Evolutionary conservation across 2,113 vertebrate genomes (phyloP).

Genomic region (Passerina amoena): DNA sequence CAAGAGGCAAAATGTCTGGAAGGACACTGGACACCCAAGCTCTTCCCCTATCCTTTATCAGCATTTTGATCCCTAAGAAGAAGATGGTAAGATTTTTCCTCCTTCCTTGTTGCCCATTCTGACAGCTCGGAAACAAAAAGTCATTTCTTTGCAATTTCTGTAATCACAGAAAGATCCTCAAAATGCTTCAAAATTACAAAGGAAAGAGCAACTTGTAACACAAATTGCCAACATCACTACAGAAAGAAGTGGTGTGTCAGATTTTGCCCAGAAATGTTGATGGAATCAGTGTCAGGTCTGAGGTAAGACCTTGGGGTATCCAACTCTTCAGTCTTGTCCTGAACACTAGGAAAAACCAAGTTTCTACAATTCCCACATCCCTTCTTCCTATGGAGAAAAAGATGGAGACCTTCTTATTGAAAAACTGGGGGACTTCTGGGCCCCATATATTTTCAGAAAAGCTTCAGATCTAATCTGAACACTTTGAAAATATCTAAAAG

Average conservation of each 20-base stretch:
- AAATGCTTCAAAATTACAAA: not conserved
- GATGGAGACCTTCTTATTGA: not conserved
- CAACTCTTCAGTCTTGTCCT: not conserved
- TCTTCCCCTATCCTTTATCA: not conserved
- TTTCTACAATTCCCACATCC: not conserved
- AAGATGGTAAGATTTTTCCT: not conserved
- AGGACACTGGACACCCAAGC: not conserved
- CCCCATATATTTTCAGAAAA: not conserved
- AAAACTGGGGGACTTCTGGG: not conserved
- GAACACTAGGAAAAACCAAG: not conserved
- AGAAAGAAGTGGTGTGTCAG: not conserved
- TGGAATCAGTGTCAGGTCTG: not conserved
- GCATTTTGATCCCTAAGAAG: not conserved
- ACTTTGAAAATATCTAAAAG: not conserved
- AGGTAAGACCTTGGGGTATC: not conserved
- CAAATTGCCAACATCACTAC: not conserved
- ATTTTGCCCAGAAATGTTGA: not conserved
- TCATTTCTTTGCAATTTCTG: not conserved
- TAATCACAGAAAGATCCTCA: not conserved
- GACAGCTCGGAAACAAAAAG: not conserved
- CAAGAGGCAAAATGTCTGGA: not conserved
- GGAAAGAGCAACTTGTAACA: rapidly evolving
- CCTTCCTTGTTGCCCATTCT: not conserved
- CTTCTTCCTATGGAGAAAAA: not conserved
- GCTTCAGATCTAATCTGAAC: not conserved